Evolutionary conservation across 1,140 invertebrate genomes (phyloP).

Genomic region (Bombyx mori): DNA sequence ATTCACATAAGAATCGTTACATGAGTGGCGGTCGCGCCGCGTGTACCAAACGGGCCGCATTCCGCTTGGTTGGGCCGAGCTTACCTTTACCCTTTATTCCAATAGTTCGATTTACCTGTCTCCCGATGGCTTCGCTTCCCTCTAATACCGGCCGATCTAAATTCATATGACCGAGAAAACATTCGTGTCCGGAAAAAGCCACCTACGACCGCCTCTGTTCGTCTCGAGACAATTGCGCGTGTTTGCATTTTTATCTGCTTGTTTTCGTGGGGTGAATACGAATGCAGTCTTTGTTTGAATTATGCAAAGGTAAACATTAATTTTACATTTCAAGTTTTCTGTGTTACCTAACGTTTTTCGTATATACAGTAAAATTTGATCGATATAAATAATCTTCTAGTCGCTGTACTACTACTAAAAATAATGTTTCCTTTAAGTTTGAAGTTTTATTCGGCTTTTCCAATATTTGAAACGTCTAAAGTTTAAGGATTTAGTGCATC

Average conservation of each 20-base stretch:
- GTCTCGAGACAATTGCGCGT: conserved; percentile 57
- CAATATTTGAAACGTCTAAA: too few species aligned
- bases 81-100: conserved; percentile 41
- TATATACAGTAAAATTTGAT: neutral
- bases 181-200: conserved; percentile 50
- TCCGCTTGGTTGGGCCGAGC: conserved; percentile 22
- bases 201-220: conserved; percentile 34
- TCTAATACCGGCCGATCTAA: conserved; percentile 59
- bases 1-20: conserved; percentile 18
- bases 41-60: conserved; percentile 25
- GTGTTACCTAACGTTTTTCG: neutral
- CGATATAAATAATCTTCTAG: too few species aligned
- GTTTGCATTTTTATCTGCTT: conserved; percentile 67
- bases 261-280: conserved; percentile 61
- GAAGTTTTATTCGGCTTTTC: too few species aligned
- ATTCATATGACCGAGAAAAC: conserved; percentile 64
- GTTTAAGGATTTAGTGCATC: too few species aligned
- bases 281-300: conserved; percentile 53
- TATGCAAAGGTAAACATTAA: conserved; percentile 46
- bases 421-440: neutral
- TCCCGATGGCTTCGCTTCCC: conserved; percentile 42
- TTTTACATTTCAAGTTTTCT: conserved; percentile 29
- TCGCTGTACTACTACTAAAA: neutral
- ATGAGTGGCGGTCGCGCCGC: conserved; percentile 22
- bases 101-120: conserved; percentile 58